Base-by-base conservation (phyloP, 2,888 invertebrate genomes). In the Aricia artaxerxes region DNA sequence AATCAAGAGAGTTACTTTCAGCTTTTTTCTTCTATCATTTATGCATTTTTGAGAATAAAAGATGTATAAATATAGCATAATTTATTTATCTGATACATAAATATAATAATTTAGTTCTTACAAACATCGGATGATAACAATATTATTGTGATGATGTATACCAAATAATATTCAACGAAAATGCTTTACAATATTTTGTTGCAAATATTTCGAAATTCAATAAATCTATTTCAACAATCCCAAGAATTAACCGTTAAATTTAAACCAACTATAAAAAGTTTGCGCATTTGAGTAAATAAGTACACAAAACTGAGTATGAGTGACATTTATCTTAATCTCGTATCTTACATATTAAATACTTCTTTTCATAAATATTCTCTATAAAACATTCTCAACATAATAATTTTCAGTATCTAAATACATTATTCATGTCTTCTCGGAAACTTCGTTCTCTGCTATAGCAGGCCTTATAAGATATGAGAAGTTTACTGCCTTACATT, bases 71-170 rank as follows among this genome's bases (percentile, higher is more conserved):
- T 64, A 4, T 13, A 75, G 9, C 35, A 75, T 75, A 35, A 53
- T 75, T 75, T 75, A 75, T 75, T 75, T 31, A 4, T n/a, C 24
- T 61, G 24, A 61, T 11, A 49, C 49, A 49, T 49, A 64, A 64
- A 49, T 49, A 75, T 49, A 4, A 9, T 75, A n/a, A 9, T n/a
- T 13, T 44, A 6, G 6, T 31, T 7, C 0, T n/a, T 16, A 72
- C 72, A 44, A 44, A 1, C 44, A 40, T 72, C 13, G 1, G 38
- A 40, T 9, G 38, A 40, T 9, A 38, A 49, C 72, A 72, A 40
- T 40, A 72, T 44, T 44, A 44, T 72, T 72, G 40, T 72, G 40
- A 72, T 40, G 38, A 35, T 69, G 13, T 9, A 35, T 24, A 72
- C 38, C 4, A 61, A 61, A 61, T 24, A 7, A 61, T 61, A 61